Percentiles rank a stretch among this genome's conserved stretches.
Conservation (phyloP, 2,113 vertebrate genomes). For the Oceanodroma tethys region DNA sequence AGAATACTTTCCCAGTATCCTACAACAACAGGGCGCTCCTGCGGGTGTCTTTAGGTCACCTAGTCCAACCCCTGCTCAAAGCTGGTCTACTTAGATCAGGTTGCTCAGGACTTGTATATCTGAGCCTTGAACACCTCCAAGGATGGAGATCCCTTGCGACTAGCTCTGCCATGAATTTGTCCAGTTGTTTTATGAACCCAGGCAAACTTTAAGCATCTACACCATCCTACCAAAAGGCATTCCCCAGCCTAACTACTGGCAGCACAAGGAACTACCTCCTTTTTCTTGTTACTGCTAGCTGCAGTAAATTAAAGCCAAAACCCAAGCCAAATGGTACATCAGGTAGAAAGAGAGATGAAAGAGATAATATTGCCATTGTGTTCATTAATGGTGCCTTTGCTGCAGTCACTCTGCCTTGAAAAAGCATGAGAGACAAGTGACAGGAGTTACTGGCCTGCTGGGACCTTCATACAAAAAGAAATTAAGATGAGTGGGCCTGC, state of each 20-base stretch:
- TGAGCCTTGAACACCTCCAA: neutral
- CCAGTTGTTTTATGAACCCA: neutral
- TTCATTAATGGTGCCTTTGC: neutral
- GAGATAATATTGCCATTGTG: neutral
- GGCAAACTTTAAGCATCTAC: neutral
- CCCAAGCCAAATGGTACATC: neutral
- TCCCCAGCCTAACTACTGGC: neutral
- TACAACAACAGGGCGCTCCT: neutral
- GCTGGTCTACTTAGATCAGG: neutral
- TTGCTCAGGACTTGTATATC: neutral
- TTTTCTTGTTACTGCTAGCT: neutral
- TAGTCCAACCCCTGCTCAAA: neutral
- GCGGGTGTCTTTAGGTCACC: neutral
- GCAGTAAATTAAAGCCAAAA: neutral
- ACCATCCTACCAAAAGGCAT: neutral
- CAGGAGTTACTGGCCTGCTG: neutral
- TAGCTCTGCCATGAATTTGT: neutral
- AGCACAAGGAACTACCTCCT: neutral
- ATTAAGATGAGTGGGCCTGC: no score
- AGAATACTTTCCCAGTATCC: neutral
- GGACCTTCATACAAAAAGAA: neutral
- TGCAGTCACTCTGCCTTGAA: neutral
- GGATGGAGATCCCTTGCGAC: neutral
- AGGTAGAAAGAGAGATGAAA: neutral
- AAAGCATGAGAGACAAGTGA: neutral